Percentiles rank a stretch among this genome's conserved stretches.
Evolutionary conservation across 2,888 invertebrate species (phyloP).

Genomic region (Macropis europaea): DNA sequence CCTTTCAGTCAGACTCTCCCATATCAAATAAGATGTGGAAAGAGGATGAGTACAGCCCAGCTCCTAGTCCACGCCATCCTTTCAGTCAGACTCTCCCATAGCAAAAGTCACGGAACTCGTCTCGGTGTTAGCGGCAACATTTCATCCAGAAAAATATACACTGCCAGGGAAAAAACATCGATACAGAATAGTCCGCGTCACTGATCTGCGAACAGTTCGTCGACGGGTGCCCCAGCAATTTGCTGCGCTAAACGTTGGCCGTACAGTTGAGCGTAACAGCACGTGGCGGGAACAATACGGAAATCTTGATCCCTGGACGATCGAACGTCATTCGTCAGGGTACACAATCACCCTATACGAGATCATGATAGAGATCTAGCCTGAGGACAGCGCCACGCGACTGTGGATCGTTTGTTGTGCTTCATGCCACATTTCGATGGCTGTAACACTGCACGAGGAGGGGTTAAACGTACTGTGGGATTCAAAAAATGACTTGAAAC

Average conservation of each 20-base stretch:
- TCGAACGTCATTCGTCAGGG: slow-evolving; percentile 62
- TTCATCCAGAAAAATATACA: no score
- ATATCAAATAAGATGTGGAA: no score
- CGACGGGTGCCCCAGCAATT: slow-evolving; percentile 30
- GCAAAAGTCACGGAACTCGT: no score
- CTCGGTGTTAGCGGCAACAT: no score
- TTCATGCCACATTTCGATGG: slow-evolving; percentile 20
- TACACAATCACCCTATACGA: slow-evolving; percentile 39
- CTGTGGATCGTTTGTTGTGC: slow-evolving; percentile 1
- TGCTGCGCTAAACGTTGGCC: slow-evolving; percentile 29
- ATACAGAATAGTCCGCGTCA: not conserved
- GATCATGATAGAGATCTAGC: slow-evolving; percentile 50
- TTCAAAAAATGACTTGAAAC: no score
- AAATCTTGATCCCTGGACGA: slow-evolving; percentile 60
- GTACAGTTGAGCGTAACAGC: slow-evolving; percentile 44
- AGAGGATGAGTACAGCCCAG: no score
- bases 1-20: no score
- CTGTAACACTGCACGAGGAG: not conserved
- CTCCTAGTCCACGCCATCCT: no score
- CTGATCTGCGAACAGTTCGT: slow-evolving; percentile 24
- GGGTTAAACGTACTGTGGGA: no score
- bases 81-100: no score
- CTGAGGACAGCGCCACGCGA: slow-evolving; percentile 47
- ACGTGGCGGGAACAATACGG: slow-evolving; percentile 58
- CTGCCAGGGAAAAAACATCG: no score